A percentile compares a stretch with the other conserved stretches of the same genome.
phyloP scores from a whole-genome alignment of 2,797 vertebrate genomes.

The Enteromius radiatus region DNA sequence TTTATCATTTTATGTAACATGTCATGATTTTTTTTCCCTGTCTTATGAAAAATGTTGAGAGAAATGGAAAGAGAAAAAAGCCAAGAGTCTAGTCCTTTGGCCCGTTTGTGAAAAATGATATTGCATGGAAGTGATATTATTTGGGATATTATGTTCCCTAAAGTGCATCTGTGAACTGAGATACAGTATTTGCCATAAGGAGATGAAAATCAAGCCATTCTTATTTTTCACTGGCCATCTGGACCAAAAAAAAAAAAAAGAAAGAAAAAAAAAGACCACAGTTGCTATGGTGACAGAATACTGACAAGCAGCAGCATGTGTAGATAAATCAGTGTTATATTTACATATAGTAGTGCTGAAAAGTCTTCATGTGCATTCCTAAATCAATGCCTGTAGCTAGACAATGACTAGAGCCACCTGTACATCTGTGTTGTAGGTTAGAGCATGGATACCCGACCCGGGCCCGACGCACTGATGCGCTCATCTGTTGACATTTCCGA shows the following conservation, averaged over 20 bases:
- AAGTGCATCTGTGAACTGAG: slow-evolving; percentile 10
- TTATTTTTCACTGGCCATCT: slow-evolving; percentile 51
- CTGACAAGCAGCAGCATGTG: slow-evolving; percentile 47
- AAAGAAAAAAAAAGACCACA: slow-evolving; percentile 3
- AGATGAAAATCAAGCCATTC: slow-evolving; percentile 29
- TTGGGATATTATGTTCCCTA: background rate
- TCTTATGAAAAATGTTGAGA: background rate
- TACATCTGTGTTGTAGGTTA: background rate
- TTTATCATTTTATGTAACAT: background rate
- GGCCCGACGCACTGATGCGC: no score
- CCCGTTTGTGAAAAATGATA: background rate
- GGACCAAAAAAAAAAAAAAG: slow-evolving; percentile 37
- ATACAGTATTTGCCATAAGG: slow-evolving; percentile 30
- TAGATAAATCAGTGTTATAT: slow-evolving; percentile 35
- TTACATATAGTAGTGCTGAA: slow-evolving; percentile 19
- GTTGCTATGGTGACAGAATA: slow-evolving; percentile 58
- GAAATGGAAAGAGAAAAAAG: background rate
- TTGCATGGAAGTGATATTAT: slow-evolving; percentile 13
- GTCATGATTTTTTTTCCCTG: background rate
- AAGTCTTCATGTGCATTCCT: background rate
- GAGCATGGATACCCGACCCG: no score
- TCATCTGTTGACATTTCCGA: no score
- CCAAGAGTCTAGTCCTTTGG: background rate
- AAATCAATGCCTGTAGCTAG: background rate
- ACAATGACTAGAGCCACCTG: slow-evolving; percentile 4